Conservation (phyloP, 2,797 vertebrate genomes). For the Muscicapa comitata region DNA sequence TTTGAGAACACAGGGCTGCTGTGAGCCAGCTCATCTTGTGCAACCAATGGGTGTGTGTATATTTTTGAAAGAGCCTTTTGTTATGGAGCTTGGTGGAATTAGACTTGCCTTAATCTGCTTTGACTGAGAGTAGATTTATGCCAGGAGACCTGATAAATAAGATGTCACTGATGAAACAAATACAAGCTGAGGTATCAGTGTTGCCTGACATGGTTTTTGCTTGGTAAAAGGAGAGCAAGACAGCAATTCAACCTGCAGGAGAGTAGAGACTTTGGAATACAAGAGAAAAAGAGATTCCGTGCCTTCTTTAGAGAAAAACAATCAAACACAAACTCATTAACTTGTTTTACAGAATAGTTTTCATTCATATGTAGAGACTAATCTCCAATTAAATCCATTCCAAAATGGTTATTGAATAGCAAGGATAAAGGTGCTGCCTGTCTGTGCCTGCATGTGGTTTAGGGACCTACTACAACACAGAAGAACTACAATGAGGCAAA, state of each 20-base stretch:
- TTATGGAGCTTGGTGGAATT: constrained; percentile 25
- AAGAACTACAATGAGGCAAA: neutral
- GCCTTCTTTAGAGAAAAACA: neutral
- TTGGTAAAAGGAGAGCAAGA: neutral
- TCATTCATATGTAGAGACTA: neutral
- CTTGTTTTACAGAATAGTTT: neutral
- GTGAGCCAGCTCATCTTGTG: constrained; percentile 40
- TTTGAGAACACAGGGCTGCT: neutral
- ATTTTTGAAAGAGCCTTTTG: constrained; percentile 57
- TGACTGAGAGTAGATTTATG: constrained; percentile 13
- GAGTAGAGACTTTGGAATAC: neutral
- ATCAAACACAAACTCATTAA: neutral
- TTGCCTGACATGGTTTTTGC: neutral
- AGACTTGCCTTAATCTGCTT: constrained; percentile 43
- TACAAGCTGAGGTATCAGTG: neutral
- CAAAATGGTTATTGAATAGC: neutral
- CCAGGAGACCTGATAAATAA: constrained; percentile 38
- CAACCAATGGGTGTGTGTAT: constrained; percentile 45
- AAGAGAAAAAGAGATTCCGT: neutral
- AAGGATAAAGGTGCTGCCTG: neutral
- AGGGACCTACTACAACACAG: neutral
- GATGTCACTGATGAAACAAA: neutral
- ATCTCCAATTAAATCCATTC: neutral
- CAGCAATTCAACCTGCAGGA: neutral
- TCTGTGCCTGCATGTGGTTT: neutral